phyloP scores from a whole-genome alignment of 2,888 invertebrate species.

The Stenodema calcarata region DNA sequence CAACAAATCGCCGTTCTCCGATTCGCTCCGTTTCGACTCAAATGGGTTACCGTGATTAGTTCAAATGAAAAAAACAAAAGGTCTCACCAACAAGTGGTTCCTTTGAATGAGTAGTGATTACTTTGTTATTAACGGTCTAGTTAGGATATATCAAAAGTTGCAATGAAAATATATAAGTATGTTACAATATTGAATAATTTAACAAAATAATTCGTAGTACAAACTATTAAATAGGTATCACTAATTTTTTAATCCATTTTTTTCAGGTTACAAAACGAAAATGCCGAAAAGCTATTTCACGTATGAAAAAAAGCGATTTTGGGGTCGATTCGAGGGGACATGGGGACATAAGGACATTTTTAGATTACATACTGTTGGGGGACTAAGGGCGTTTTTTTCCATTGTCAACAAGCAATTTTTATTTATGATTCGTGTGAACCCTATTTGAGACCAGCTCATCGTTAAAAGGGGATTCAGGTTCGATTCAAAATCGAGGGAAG shows the following conservation, averaged over 20 bases:
- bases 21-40: no score
- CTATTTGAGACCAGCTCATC: not conserved
- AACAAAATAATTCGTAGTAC: not conserved
- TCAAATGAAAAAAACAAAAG: no score
- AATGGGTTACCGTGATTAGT: no score
- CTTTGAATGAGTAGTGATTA: not conserved
- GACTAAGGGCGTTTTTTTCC: not conserved
- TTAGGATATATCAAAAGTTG: not conserved
- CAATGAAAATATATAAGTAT: conserved; percentile 1
- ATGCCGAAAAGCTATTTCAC: not conserved
- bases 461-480: not conserved
- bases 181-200: not conserved
- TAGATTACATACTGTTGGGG: not conserved
- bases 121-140: not conserved
- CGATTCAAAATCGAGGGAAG: not conserved
- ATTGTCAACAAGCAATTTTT: not conserved
- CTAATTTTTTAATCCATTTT: not conserved
- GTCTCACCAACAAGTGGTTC: not conserved
- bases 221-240: not conserved
- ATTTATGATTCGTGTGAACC: not conserved
- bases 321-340: not conserved
- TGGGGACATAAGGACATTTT: not conserved
- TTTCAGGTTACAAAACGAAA: not conserved
- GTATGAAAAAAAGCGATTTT: not conserved
- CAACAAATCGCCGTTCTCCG: no score